These are phyloP conservation scores for Alethe diademata DNA, from an alignment of 2,113 vertebrate genomes.

Conservation along the genomic window DNA sequence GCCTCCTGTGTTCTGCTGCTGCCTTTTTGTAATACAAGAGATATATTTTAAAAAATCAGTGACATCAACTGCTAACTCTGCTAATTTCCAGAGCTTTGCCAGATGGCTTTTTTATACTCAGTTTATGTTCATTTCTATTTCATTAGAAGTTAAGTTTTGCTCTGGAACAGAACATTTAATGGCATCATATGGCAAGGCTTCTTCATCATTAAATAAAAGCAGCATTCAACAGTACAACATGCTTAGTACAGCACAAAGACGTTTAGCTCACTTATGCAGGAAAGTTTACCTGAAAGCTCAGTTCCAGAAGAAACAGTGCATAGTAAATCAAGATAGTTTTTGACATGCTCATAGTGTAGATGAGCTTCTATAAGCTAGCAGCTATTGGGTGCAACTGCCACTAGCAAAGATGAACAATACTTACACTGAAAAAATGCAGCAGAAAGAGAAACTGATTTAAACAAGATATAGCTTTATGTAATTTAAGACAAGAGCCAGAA, in stretches of 20 bases:
- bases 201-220: not conserved
- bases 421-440: not conserved
- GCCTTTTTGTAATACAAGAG: not conserved
- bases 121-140: not conserved
- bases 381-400: not conserved
- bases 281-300: not conserved
- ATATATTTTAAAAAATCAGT: not conserved
- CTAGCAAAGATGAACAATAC: not conserved
- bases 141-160: not conserved
- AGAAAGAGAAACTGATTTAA: not conserved
- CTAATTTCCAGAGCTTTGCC: not conserved
- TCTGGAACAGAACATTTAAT: not conserved
- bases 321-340: not conserved
- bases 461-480: not conserved
- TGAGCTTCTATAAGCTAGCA: not conserved
- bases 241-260: not conserved
- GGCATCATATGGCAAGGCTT: not conserved
- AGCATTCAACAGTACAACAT: not conserved
- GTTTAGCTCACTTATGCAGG: not conserved
- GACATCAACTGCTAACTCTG: not conserved
- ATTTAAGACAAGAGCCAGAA: not conserved
- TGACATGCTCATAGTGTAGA: not conserved
- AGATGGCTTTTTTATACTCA: not conserved
- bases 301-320: not conserved
- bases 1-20: not conserved